Conservation (phyloP, 2,888 invertebrate genomes). For the Cheilosia vernalis region DNA sequence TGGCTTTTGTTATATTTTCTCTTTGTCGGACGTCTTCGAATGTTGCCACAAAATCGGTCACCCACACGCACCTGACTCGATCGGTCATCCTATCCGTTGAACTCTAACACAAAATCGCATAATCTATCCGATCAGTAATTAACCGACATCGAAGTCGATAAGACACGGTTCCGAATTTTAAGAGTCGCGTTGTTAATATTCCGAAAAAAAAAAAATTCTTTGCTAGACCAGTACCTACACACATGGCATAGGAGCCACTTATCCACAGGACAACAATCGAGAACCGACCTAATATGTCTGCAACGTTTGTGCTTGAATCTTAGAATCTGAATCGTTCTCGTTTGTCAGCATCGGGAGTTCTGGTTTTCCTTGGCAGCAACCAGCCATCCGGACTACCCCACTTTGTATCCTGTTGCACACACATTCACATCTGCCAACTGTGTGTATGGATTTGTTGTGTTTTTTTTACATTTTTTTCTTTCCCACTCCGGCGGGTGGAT, state of each 20-base stretch:
- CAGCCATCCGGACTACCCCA: conserved; percentile 65
- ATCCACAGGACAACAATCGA: conserved; percentile 13
- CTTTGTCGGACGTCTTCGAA: background rate
- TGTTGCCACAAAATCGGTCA: conserved; percentile 39
- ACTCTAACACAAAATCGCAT: conserved; percentile 18
- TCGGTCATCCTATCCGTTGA: conserved; percentile 50
- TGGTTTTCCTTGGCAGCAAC: conserved; percentile 29
- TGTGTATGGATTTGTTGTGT: conserved; percentile 36
- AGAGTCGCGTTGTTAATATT: conserved; percentile 38
- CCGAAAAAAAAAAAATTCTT: conserved; percentile 8
- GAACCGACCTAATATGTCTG: conserved; percentile 23
- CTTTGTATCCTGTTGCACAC: conserved; percentile 72
- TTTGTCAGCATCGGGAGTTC: conserved; percentile 28
- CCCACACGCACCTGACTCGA: conserved; percentile 41
- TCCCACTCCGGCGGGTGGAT: conserved; percentile 39
- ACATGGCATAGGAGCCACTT: conserved; percentile 2
- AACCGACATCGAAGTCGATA: conserved; percentile 32
- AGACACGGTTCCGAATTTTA: conserved; percentile 5
- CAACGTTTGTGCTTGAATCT: conserved; percentile 38
- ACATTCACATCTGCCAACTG: conserved; percentile 58
- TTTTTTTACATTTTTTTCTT: background rate
- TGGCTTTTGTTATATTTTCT: background rate
- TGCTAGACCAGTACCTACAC: too few relatives aligned
- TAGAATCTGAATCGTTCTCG: conserved; percentile 17
- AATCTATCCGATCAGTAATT: conserved; percentile 68